Conservation (phyloP, 2,888 invertebrate genomes). For the Drosophila aldrichi region DNA sequence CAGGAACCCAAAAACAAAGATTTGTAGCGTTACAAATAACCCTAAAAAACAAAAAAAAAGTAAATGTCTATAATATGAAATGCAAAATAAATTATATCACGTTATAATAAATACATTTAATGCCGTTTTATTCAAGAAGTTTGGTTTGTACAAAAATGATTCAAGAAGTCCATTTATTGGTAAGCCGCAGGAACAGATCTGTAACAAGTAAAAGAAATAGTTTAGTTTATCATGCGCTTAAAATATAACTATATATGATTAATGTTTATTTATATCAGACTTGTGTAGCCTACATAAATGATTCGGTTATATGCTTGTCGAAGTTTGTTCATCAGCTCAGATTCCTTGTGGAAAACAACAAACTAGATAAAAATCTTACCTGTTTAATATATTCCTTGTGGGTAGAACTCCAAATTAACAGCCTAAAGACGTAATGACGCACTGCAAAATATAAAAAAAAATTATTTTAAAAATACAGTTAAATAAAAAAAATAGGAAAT, state of each 20-base stretch:
- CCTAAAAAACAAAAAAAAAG: constrained; percentile 33
- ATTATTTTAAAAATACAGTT: no score
- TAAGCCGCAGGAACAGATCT: constrained; percentile 4
- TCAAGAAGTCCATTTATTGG: neutral
- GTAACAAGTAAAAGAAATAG: constrained; percentile 28
- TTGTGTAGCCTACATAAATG: constrained; percentile 42
- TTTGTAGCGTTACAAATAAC: constrained; percentile 56
- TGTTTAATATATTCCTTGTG: neutral
- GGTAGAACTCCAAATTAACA: neutral
- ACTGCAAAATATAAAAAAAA: constrained; percentile 19
- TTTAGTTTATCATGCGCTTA: neutral
- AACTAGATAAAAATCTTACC: constrained; percentile 19
- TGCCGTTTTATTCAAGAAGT: constrained; percentile 43
- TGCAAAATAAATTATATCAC: constrained; percentile 75
- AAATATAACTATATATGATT: neutral
- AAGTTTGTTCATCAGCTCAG: constrained; percentile 28
- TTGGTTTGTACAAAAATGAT: neutral
- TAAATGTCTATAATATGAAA: constrained; percentile 72
- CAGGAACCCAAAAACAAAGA: constrained; percentile 24
- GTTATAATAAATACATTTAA: constrained; percentile 61
- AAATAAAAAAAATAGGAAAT: neutral
- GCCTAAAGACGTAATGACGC: neutral
- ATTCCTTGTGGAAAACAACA: neutral
- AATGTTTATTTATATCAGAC: constrained; percentile 33
- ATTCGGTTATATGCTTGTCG: constrained; percentile 61